phyloP scores from a whole-genome alignment of 2,113 vertebrate genomes.

The Thamnaconus septentrionalis region DNA sequence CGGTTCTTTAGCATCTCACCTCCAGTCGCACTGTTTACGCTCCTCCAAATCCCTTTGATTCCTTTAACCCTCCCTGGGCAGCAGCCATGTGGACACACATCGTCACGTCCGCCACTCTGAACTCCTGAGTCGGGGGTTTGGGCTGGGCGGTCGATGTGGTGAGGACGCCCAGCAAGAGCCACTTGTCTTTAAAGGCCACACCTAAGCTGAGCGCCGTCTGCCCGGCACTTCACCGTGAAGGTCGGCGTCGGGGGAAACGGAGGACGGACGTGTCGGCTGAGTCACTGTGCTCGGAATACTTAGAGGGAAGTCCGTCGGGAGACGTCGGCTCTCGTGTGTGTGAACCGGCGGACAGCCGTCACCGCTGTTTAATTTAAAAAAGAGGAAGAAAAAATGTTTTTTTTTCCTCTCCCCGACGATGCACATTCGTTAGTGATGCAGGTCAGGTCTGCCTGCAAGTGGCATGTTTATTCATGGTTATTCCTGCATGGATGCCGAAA shows the following conservation, averaged over 20 bases:
- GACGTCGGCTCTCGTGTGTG: conserved; percentile 30
- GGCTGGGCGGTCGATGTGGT: background rate
- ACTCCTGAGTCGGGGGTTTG: conserved; percentile 35
- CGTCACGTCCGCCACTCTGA: conserved; percentile 14
- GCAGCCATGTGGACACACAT: conserved; percentile 19
- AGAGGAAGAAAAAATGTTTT: background rate
- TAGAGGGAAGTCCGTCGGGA: conserved; percentile 30
- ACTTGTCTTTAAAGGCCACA: conserved; percentile 68
- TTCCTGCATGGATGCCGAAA: background rate
- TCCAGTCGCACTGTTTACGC: conserved; percentile 2
- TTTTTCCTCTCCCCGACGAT: background rate
- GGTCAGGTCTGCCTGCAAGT: background rate
- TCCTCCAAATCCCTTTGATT: conserved; percentile 7
- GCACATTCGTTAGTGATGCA: background rate
- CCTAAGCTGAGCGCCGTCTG: conserved; percentile 63
- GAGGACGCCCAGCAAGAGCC: conserved; percentile 40
- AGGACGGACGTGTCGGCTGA: conserved; percentile 36
- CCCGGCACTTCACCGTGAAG: conserved; percentile 55
- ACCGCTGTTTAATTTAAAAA: conserved; percentile 8
- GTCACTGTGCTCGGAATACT: conserved; percentile 52
- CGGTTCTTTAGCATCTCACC: conserved; percentile 31
- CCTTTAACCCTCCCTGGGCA: conserved; percentile 22
- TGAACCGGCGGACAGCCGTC: conserved; percentile 1
- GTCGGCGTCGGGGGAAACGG: conserved; percentile 51
- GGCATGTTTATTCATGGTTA: conserved; percentile 11